Evolutionary conservation across 64 coral and sea anemone species (phyloP).

Genomic region (Orbicella faveolata): DNA sequence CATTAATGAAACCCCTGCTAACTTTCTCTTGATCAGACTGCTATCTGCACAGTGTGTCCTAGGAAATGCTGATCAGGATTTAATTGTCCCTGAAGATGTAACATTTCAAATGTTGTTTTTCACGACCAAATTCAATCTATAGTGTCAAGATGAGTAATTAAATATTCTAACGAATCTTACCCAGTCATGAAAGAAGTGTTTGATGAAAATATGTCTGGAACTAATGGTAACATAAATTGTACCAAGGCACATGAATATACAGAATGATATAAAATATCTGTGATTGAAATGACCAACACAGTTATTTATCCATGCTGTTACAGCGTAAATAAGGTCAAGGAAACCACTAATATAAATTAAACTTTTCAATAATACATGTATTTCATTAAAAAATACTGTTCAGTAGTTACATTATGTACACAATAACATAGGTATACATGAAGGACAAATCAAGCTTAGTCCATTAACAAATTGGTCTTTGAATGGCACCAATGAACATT

Average conservation of each 20-base stretch:
- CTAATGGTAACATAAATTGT: conserved; percentile 79
- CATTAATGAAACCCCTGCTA: no score
- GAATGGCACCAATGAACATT: no score
- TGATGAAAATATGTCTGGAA: conserved; percentile 63
- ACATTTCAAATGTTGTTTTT: no score
- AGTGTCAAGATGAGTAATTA: neutral
- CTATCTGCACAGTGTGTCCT: no score
- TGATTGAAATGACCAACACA: conserved; percentile 99
- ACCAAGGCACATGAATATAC: conserved; percentile 95
- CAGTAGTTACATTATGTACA: no score
- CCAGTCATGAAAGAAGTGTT: conserved; percentile 78
- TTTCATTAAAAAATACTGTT: neutral
- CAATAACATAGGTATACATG: neutral
- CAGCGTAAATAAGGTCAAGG: conserved; percentile 18
- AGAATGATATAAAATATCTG: conserved; percentile 91
- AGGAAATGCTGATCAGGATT: no score
- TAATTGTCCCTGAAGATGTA: no score
- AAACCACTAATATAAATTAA: neutral
- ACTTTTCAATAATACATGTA: neutral
- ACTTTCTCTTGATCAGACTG: no score
- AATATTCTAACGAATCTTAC: conserved; percentile 17
- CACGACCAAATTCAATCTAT: no score
- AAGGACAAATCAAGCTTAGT: no score
- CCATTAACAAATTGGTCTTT: no score
- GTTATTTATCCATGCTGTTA: conserved; percentile 98